Evolutionary conservation across 2,888 invertebrate species (phyloP), one percentile per base, ranked within the genome.

Genomic region (Ophion obscuratus): DNA sequence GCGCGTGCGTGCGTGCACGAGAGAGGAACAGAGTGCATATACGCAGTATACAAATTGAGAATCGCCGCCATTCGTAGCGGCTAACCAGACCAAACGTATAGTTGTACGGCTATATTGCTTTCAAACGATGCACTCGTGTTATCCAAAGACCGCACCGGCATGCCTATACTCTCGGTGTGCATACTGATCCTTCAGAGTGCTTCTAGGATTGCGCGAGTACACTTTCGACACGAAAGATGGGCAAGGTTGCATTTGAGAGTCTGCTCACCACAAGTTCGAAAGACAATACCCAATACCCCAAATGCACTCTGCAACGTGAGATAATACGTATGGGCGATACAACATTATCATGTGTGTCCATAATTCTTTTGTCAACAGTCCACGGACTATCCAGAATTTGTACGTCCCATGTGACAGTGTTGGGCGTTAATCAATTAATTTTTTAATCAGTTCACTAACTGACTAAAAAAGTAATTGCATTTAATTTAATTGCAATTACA

Each of bases 71-170:
- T 75, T 31, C 77, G 70, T 64, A 76, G 75, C 68, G 61, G 64
- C 87, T 84, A 88, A 83, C 79, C 89, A 88, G 91, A 92, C 91
- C 90, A 92, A 92, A 92, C 91, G 90, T 91, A 92, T 92, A 91
- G 89, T 91, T 91, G 85, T 91, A 90, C 79, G 61, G 84, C 89
- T 90, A 91, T 90, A 91, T 77, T 90, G 92, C 87, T 91, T 89
- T 91, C 88, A 87, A 90, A 89, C 90, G 87, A 44, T 88, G 59
- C 80, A 79, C 88, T 70, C 59, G 64, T 71, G 77, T 78, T 86
- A 74, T 66, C 75, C 74, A 11, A 27, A 59, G 70, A 84, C 88
- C 74, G 70, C 76, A 86, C 83, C 85, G 57, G 53, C 53, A 76
- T 76, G n/a, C n/a, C 36, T 75, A 36, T 47, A 66, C 53, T 61